Evolutionary conservation across 1,140 invertebrate genomes (phyloP).

Genomic region (Oreohelix idahoensis): DNA sequence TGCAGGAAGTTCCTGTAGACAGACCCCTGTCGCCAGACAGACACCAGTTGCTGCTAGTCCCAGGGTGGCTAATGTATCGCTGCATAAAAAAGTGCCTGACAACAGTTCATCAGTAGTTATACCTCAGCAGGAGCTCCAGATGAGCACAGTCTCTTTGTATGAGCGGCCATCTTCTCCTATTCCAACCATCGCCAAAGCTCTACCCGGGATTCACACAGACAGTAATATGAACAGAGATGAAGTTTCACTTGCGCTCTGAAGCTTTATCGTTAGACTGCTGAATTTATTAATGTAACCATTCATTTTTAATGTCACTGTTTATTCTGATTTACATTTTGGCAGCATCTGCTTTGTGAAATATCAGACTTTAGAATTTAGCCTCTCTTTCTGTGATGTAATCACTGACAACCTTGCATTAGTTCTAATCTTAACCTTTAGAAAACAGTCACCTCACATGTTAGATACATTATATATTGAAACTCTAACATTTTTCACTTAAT

Average conservation of each 20-base stretch:
- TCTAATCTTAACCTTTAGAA: too few species aligned
- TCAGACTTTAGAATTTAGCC: too few species aligned
- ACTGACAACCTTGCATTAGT: too few species aligned
- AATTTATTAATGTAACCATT: neutral
- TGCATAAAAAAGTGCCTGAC: neutral
- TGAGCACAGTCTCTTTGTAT: neutral
- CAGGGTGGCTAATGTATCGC: neutral
- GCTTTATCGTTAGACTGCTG: neutral
- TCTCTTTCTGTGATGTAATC: too few species aligned
- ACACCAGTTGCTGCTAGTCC: neutral
- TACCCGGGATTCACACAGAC: slow-evolving; percentile 30
- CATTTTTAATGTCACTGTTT: too few species aligned
- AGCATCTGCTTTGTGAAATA: too few species aligned
- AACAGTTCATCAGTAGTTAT: neutral
- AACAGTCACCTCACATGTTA: too few species aligned
- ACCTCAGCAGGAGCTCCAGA: neutral
- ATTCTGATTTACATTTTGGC: too few species aligned
- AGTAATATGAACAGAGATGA: slow-evolving; percentile 36
- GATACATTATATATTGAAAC: too few species aligned
- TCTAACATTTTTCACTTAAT: too few species aligned
- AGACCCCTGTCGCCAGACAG: slow-evolving; percentile 2
- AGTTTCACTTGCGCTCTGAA: neutral
- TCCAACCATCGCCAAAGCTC: neutral
- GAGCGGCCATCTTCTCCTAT: neutral
- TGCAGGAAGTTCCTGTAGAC: neutral